Conservation (phyloP, 2,113 vertebrate genomes). For the Vombatus ursinus region DNA sequence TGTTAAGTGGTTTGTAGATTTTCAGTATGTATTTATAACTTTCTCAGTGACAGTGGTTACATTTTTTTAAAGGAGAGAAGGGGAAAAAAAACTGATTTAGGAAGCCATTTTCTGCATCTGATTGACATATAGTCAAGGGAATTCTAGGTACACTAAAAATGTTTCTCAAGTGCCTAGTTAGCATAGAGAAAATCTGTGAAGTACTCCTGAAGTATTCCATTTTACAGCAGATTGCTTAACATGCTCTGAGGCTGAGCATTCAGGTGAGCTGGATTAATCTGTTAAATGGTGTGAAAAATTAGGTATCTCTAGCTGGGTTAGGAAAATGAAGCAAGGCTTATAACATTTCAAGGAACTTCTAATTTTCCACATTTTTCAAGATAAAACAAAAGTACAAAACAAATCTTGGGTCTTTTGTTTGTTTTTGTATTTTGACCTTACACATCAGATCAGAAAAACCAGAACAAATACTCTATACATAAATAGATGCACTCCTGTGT, state of each 20-base stretch:
- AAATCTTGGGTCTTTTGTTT: background rate
- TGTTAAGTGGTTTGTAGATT: conserved; percentile 43
- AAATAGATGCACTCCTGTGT: background rate
- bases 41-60: conserved; percentile 35
- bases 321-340: conserved; percentile 3
- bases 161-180: conserved; percentile 46
- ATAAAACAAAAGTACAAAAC: background rate
- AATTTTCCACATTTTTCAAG: conserved; percentile 19
- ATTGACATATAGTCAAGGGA: conserved; percentile 54
- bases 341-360: conserved; percentile 8
- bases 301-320: background rate
- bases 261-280: conserved; percentile 41
- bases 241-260: conserved; percentile 28
- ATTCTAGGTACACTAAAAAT: conserved; percentile 52
- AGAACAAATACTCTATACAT: background rate
- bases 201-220: conserved; percentile 48
- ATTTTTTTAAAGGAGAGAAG: background rate
- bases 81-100: conserved; percentile 18
- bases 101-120: conserved; percentile 51
- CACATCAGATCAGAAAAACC: background rate
- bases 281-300: conserved; percentile 31
- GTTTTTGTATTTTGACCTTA: background rate
- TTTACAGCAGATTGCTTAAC: conserved; percentile 50
- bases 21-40: conserved; percentile 9
- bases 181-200: conserved; percentile 42